phyloP scores from a whole-genome alignment of 2,113 vertebrate genomes.

The Clinocottus analis region DNA sequence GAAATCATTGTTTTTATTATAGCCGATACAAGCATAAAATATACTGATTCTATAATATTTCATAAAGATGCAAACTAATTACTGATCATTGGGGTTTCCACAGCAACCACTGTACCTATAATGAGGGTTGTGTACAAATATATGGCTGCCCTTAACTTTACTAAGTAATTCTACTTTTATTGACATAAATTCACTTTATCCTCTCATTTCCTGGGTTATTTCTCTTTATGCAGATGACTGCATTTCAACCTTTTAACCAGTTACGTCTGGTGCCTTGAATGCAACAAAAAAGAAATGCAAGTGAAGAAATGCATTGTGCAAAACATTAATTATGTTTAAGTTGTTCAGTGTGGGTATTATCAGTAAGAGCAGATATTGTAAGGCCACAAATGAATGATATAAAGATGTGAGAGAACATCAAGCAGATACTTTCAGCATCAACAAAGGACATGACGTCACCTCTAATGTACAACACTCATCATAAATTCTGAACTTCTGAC shows the following conservation, averaged over 20 bases:
- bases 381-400: neutral
- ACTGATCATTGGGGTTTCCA: neutral
- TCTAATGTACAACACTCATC: neutral
- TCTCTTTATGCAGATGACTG: neutral
- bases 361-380: neutral
- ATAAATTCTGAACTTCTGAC: neutral
- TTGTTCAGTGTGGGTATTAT: neutral
- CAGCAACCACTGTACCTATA: neutral
- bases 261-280: neutral
- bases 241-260: neutral
- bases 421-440: neutral
- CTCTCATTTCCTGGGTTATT: neutral
- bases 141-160: neutral
- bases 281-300: neutral
- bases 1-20: conserved; percentile 13
- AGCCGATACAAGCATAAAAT: neutral
- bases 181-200: neutral
- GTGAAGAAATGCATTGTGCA: neutral
- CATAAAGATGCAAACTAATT: neutral
- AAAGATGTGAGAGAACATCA: neutral
- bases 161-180: neutral
- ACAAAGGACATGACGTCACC: neutral
- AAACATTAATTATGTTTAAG: neutral
- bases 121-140: neutral
- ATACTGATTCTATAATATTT: neutral